Conservation (phyloP, 2,888 invertebrate genomes). For the Dione juno region DNA sequence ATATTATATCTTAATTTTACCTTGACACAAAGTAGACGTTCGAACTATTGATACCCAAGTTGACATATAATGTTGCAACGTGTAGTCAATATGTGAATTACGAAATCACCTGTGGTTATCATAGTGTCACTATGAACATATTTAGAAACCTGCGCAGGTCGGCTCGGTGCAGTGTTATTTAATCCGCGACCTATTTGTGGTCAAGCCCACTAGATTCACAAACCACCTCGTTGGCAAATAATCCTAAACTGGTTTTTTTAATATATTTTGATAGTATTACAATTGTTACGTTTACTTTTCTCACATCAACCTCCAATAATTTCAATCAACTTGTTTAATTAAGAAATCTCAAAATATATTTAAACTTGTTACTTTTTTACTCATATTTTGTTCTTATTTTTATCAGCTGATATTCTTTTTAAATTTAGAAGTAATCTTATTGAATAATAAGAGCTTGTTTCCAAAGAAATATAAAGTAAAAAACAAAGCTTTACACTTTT, state of each 20-base stretch:
- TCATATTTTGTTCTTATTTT: neutral
- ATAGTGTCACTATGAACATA: conserved; percentile 74
- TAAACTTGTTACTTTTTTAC: neutral
- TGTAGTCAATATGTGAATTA: conserved; percentile 54
- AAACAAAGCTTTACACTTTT: neutral
- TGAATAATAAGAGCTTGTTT: too few relatives aligned
- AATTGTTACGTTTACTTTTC: conserved; percentile 29
- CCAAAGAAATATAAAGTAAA: too few relatives aligned
- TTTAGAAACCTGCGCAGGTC: conserved; percentile 77
- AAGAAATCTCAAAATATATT: neutral
- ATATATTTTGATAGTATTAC: conserved; percentile 43
- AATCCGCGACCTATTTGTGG: conserved; percentile 81
- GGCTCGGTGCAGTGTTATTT: conserved; percentile 70
- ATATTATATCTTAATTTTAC: conserved; percentile 8
- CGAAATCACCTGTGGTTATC: conserved; percentile 73
- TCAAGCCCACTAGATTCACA: conserved; percentile 61
- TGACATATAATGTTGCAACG: conserved; percentile 40
- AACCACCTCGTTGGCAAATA: conserved; percentile 52
- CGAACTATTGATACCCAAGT: conserved; percentile 24
- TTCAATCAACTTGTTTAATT: neutral
- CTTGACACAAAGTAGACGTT: conserved; percentile 17
- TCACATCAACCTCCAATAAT: neutral
- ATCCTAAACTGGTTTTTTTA: conserved; percentile 53
- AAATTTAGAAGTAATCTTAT: too few relatives aligned
- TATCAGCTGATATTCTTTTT: too few relatives aligned